Base-by-base conservation (phyloP, 2,888 invertebrate genomes). In the Gryllus longicercus region DNA sequence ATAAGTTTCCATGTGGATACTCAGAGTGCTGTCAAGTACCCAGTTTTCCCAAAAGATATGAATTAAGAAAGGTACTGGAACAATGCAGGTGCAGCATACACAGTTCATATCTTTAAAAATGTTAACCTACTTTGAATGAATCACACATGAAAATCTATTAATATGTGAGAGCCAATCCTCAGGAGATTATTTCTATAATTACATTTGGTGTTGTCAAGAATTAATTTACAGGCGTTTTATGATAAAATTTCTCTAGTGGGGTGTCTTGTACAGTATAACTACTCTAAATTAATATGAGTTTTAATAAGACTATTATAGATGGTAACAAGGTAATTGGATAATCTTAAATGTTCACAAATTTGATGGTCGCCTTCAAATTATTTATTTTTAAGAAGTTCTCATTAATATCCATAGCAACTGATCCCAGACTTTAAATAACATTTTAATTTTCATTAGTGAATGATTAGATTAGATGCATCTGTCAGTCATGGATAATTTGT, bases 131-230 rank as follows among this genome's bases (percentile, higher is more conserved):
- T 18, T 38, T 63, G 63, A 63, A 63, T 63, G 10, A n/a, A 63
- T n/a, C 63, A 63, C 63, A 63, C 63, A 63, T 63, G 63, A 63
- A 63, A 63, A 63, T 63, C n/a, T 63, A 63, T 63, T 63, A 63
- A 63, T 18, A n/a, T 18, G 63, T 63, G 63, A 63, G 63, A 4
- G n/a, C 63, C 63, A 14, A 63, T 18, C 16, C 63, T 18, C 63
- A 63, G 63, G 63, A 63, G 63, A 14, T 63, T 4, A 63, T 38
- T 63, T 63, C 63, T 63, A 63, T 63, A 18, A 18, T 18, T 63
- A n/a, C n/a, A 18, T 14, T n/a, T 18, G 63, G 63, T 63, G 63
- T 14, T 63, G 63, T 63, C 63, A 63, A 63, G 63, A 63, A 63
- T 63, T 63, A 63, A 63, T 63, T 63, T 63, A 63, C 63, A 63